A percentile compares a stretch with the other conserved stretches of the same genome.
These are phyloP conservation scores for Eupithecia tripunctaria DNA, from an alignment of 2,888 invertebrate genomes.

Conservation along the genomic window DNA sequence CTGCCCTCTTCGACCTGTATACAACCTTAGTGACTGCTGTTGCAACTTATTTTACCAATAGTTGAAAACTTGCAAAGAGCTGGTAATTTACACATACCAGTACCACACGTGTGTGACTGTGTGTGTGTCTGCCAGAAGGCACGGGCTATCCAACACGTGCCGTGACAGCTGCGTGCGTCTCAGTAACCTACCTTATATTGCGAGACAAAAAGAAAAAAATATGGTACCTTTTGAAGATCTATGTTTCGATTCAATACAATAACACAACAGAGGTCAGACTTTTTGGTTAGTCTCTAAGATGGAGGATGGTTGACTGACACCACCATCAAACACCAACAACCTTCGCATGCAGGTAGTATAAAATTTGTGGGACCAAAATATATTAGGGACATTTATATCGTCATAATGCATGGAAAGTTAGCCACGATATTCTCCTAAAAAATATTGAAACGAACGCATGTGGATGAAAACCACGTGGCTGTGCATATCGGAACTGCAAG, in stretches of 20 bases:
- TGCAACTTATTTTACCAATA: slow-evolving; percentile 4
- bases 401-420: neutral
- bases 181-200: slow-evolving; percentile 28
- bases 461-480: slow-evolving; percentile 26
- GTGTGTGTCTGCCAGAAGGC: slow-evolving; percentile 32
- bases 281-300: neutral
- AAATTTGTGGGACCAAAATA: neutral
- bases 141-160: slow-evolving; percentile 41
- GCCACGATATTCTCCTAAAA: no score
- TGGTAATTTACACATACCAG: slow-evolving; percentile 3
- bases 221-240: neutral
- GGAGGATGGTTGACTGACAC: neutral
- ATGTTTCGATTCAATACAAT: slow-evolving; percentile 11
- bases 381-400: neutral
- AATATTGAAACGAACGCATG: neutral
- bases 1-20: neutral
- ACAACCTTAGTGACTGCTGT: neutral
- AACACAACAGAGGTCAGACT: neutral
- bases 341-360: neutral
- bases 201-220: slow-evolving; percentile 10
- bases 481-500: slow-evolving; percentile 25
- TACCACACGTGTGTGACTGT: slow-evolving; percentile 27
- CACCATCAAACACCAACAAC: neutral
- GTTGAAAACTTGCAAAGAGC: slow-evolving; percentile 8
- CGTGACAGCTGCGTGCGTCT: slow-evolving; percentile 44